These are phyloP conservation scores for Oryzias curvinotus DNA, from an alignment of 2,113 vertebrate genomes.

Conservation along the genomic window DNA sequence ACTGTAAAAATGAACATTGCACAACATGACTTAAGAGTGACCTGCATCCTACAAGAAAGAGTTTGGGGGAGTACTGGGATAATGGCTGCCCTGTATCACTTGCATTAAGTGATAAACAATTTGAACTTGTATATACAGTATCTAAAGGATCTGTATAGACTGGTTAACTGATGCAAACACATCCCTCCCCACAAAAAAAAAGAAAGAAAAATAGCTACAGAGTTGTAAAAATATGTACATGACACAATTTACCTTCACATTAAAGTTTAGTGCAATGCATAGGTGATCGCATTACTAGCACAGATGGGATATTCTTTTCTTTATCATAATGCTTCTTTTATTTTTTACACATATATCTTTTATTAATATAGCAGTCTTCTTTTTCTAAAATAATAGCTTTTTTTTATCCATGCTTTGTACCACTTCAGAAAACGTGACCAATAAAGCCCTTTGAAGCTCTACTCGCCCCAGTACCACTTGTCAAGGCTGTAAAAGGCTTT, in stretches of 20 bases:
- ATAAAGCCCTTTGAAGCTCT: constrained; percentile 30
- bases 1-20: constrained; percentile 30
- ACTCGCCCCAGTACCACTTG: constrained; percentile 95
- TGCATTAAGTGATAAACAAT: no score
- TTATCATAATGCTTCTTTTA: constrained; percentile 59
- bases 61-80: no score
- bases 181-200: constrained; percentile 55
- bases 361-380: constrained; percentile 32
- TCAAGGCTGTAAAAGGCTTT: constrained; percentile 91
- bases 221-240: constrained; percentile 60
- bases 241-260: constrained; percentile 64
- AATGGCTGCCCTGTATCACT: no score
- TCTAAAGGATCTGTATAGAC: constrained; percentile 6
- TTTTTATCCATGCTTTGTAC: constrained; percentile 11
- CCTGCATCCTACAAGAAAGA: constrained; percentile 19
- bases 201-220: constrained; percentile 55
- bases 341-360: constrained; percentile 67
- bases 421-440: constrained; percentile 21
- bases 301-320: constrained; percentile 54
- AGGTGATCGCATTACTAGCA: constrained; percentile 71
- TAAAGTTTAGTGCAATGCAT: constrained; percentile 71
- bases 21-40: constrained; percentile 42
- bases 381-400: constrained; percentile 12
- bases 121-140: constrained; percentile 28
- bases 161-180: constrained; percentile 51